Evolutionary conservation across 2,888 invertebrate species (phyloP), one percentile per base, ranked within the genome.

Genomic region (Cheiracanthium punctorium): DNA sequence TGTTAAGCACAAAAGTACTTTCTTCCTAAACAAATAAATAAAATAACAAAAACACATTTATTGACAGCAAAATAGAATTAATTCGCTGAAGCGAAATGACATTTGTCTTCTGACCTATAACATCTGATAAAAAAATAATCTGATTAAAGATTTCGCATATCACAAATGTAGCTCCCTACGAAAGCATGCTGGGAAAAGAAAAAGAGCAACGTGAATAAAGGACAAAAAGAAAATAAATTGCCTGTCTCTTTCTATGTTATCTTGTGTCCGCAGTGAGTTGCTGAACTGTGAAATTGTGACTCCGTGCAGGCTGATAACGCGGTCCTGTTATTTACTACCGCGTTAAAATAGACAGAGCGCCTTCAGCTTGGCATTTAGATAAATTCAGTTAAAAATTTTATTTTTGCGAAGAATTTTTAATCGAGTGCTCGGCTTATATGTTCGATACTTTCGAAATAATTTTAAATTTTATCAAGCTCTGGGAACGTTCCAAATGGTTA

Each of bases 241-340:
- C 58, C 58, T 58, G 58, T 58, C 58, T 58, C 58, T 24, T 17
- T 58, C 12, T 24, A 58, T 58, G 58, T 58, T 58, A 58, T 58
- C 58, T 58, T 58, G 4, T 58, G 24, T 24, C 58, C 58, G 24
- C 58, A 58, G 58, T 58, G 24, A 58, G 24, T 58, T 58, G 58
- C 58, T 58, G 58, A 58, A 24, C 58, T 58, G 58, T 58, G 58
- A 58, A 58, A 58, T 58, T 58, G 58, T 58, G 58, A 58, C 24
- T 58, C 24, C 58, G 24, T 58, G 58, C 58, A 58, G 24, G 1
- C 58, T 58, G 58, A 58, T 58, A 58, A 58, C 58, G 58, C 24
- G 2, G 24, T 5, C 58, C 58, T 17, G 58, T 58, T 58, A 58
- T 58, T 58, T 58, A 58, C 58, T 1, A 24, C 58, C 1, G 24